Percentiles rank a stretch among this genome's conserved stretches.
phyloP scores from a whole-genome alignment of 2,113 vertebrate species.

The Syrrhaptes paradoxus region DNA sequence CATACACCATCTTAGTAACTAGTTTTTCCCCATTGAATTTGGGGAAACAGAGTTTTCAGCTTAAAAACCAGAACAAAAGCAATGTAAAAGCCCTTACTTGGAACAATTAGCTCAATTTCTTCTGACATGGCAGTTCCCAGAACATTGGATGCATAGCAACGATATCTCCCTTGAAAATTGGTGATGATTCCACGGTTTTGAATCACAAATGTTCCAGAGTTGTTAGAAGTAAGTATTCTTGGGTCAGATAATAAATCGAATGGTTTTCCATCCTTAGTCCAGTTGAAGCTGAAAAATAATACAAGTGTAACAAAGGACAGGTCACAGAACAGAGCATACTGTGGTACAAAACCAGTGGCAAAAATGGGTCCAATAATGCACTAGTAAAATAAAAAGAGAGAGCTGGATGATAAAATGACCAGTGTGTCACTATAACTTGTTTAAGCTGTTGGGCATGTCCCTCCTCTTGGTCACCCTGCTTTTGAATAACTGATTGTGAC shows the following conservation, averaged over 20 bases:
- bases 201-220: conserved; percentile 92
- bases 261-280: conserved; percentile 89
- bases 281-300: conserved; percentile 82
- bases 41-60: neutral
- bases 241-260: conserved; percentile 87
- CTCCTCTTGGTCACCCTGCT: neutral
- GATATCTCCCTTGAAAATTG: conserved; percentile 90
- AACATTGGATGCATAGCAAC: conserved; percentile 88
- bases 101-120: conserved; percentile 91
- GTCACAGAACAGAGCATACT: neutral
- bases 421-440: neutral
- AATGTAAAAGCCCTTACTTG: conserved; percentile 80
- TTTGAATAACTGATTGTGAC: neutral
- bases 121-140: conserved; percentile 91
- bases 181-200: conserved; percentile 88
- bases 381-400: neutral
- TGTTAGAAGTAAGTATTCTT: conserved; percentile 77
- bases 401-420: neutral
- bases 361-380: neutral
- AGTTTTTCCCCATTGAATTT: neutral
- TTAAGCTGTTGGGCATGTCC: neutral
- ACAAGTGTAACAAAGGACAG: neutral
- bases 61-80: neutral
- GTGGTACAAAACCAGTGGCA: neutral
- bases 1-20: neutral